These are phyloP conservation scores for Corydoras maculifer DNA, from an alignment of 2,113 vertebrate genomes.

Conservation along the genomic window DNA sequence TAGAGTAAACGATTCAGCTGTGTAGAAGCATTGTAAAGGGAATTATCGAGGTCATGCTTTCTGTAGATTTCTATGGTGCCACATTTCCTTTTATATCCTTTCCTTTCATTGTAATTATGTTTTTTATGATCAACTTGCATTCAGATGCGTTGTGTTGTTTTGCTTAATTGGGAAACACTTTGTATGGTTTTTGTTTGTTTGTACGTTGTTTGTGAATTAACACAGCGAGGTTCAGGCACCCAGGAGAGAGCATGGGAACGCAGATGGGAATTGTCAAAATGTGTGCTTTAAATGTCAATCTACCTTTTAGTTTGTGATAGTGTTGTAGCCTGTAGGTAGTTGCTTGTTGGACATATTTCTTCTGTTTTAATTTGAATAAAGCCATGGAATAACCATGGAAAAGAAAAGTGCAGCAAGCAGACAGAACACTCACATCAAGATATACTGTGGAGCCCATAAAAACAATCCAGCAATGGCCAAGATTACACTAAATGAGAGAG, in stretches of 20 bases:
- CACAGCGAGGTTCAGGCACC: conserved; percentile 71
- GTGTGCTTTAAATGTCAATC: conserved; percentile 31
- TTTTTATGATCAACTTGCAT: conserved; percentile 58
- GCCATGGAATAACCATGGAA: no score
- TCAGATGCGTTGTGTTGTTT: conserved; percentile 55
- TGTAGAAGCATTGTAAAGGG: conserved; percentile 66
- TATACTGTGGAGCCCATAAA: no score
- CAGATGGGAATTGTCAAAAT: conserved; percentile 57
- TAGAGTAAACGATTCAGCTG: conserved; percentile 64
- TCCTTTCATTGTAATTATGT: conserved; percentile 48
- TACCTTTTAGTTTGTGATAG: background rate
- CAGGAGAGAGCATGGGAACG: conserved; percentile 73
- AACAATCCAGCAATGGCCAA: no score
- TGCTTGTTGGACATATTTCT: background rate
- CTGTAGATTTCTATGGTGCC: conserved; percentile 56
- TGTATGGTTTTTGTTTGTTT: conserved; percentile 54
- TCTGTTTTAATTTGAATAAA: background rate
- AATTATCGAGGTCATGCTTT: conserved; percentile 65
- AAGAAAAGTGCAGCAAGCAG: no score
- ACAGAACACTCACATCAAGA: no score
- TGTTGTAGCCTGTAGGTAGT: background rate
- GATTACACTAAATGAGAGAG: no score
- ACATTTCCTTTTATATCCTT: conserved; percentile 60
- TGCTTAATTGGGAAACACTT: conserved; percentile 39
- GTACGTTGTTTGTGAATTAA: conserved; percentile 50